Conservation (phyloP, 1,140 invertebrate genomes). For the Heliconius hewitsoni region DNA sequence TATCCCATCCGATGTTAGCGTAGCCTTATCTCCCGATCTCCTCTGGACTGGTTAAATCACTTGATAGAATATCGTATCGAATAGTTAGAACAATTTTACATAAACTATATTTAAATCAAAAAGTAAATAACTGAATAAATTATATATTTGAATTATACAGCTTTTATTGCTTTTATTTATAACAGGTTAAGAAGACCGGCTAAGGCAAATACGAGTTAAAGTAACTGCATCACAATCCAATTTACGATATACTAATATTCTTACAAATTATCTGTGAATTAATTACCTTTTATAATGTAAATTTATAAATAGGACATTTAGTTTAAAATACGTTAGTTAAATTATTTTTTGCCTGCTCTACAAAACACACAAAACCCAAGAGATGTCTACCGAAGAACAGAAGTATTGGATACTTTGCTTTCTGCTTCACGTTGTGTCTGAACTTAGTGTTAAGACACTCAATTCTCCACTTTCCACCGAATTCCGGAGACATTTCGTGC, state of each 20-base stretch:
- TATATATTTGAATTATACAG: neutral
- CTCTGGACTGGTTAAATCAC: conserved; percentile 22
- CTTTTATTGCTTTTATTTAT: neutral
- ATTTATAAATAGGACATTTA: neutral
- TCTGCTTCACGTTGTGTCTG: no score
- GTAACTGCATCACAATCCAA: neutral
- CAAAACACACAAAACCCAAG: no score
- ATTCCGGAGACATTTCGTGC: no score
- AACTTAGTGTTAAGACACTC: no score
- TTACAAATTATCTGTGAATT: neutral
- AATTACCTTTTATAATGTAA: neutral
- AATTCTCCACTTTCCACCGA: no score
- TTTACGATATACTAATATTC: neutral
- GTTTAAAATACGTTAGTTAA: neutral
- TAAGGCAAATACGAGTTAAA: neutral
- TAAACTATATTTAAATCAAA: conserved; percentile 11
- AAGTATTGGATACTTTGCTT: no score
- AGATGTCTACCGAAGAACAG: no score
- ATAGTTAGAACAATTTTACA: conserved; percentile 6
- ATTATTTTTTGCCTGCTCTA: no score
- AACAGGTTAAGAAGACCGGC: neutral
- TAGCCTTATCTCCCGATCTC: conserved; percentile 32
- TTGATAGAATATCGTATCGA: conserved; percentile 33
- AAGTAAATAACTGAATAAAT: conserved; percentile 8
- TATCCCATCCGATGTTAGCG: conserved; percentile 33